Evolutionary conservation across 1,140 invertebrate genomes (phyloP), one percentile per base, ranked within the genome.

Genomic region (Coptotermes formosanus): DNA sequence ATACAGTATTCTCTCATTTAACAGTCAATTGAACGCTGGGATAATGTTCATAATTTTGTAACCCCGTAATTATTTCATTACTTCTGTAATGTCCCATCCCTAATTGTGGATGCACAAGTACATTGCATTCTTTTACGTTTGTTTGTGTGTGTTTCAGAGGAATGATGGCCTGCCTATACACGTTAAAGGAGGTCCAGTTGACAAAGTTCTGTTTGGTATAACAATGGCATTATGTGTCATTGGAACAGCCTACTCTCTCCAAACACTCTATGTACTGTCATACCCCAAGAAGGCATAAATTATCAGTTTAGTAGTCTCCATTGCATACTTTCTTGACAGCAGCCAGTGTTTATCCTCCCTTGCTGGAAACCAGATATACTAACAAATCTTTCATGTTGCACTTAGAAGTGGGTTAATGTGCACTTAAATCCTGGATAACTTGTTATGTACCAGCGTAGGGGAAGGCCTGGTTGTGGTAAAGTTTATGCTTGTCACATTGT

Each of bases 161-260:
- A 84, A 59, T 3, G 83, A 84, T 52, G 83, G 83, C 19, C 8
- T 84, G 45, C 83, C 83, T 52, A 19, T 84, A 16, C 32, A 52
- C 48, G 11, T 84, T 19, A 84, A 84, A 59, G 83, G 83, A 48
- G 83, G 83, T 19, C 45, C 83, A 32, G 25, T 52, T 32, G 83
- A 84, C 48, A 84, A 52, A 52, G 43, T 52, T 25, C 48, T 84
- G 38, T 84, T 59, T 52, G 83, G 83, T 16, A 45, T 84, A 21
- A 84, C 83, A 25, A 0, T 52, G 8, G 83, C 45, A 32, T 55
- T 84, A 16, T 84, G 83, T 84, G 83, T 2, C 4, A 59, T 84
- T 84, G 83, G 83, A 52, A 32, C 45, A 52, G 45, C 25, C 25
- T 16, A 9, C n/a, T 32, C 83, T 30, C 11, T 84, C 19, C 55